Evolutionary conservation across 2,888 invertebrate genomes (phyloP).

Genomic region (Spatulosminthurus flaviceps): DNA sequence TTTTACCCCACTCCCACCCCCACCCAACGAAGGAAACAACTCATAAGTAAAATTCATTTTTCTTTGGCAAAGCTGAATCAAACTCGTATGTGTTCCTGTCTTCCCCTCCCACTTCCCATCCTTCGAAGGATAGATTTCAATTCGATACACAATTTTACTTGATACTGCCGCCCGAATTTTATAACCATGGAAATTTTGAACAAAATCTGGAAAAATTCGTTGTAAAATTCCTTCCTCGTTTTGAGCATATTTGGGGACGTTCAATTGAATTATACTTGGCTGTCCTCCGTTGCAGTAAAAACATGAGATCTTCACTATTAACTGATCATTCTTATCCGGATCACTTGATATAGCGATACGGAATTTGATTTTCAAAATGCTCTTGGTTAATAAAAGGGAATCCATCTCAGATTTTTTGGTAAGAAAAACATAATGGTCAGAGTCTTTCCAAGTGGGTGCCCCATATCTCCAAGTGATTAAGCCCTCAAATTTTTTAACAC

Average conservation of each 20-base stretch:
- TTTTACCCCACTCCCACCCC: constrained; percentile 51
- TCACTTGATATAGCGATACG: constrained; percentile 26
- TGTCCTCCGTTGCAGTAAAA: constrained; percentile 40
- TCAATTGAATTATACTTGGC: background rate
- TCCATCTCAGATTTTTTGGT: constrained; percentile 21
- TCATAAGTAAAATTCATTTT: constrained; percentile 54
- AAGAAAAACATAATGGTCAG: constrained; percentile 51
- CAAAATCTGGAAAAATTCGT: constrained; percentile 43
- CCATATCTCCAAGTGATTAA: constrained; percentile 28
- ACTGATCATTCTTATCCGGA: background rate
- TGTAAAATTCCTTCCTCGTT: background rate
- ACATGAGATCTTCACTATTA: constrained; percentile 31
- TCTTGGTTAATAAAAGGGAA: constrained; percentile 31
- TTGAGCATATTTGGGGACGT: background rate
- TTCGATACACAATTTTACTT: constrained; percentile 39
- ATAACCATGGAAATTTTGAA: constrained; percentile 47
- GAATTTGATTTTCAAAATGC: constrained; percentile 48
- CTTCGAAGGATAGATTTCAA: constrained; percentile 26
- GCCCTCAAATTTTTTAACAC: background rate
- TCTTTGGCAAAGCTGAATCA: constrained; percentile 48
- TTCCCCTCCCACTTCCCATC: constrained; percentile 48
- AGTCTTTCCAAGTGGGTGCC: constrained; percentile 43
- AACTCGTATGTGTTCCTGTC: constrained; percentile 52
- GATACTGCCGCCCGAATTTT: constrained; percentile 40
- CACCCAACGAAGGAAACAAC: constrained; percentile 56